A percentile compares a stretch with the other conserved stretches of the same genome.
Conservation (phyloP, 2,888 invertebrate species). For the Julus scanicus region DNA sequence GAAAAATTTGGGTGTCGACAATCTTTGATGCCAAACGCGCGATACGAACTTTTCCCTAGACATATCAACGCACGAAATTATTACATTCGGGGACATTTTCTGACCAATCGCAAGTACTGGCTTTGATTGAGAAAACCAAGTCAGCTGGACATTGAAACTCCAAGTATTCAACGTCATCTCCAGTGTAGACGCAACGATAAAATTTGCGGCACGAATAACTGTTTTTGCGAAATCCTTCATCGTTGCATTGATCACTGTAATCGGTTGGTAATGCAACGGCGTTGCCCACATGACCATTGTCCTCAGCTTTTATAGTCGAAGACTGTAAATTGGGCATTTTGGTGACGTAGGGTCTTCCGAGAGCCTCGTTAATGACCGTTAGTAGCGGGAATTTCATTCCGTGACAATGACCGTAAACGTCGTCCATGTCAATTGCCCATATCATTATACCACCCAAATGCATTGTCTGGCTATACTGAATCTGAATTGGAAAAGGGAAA, state of each 20-base stretch:
- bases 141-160: conserved; percentile 37
- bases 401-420: conserved; percentile 89
- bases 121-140: conserved; percentile 3
- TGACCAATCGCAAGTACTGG: conserved; percentile 48
- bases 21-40: not conserved
- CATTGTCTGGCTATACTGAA: conserved; percentile 72
- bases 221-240: not conserved
- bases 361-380: conserved; percentile 77
- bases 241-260: not conserved
- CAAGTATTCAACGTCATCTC: not conserved
- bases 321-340: not conserved
- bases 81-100: conserved; percentile 47
- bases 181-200: conserved; percentile 46
- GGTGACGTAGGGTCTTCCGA: conserved; percentile 62
- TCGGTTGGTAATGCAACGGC: not conserved
- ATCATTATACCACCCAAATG: conserved; percentile 84
- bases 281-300: not conserved
- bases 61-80: not conserved
- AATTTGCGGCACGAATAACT: not conserved
- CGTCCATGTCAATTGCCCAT: conserved; percentile 91
- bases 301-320: not conserved
- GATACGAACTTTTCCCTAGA: not conserved
- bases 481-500: conserved; percentile 63
- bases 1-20: not conserved
- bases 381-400: conserved; percentile 85